Evolutionary conservation across 1,140 invertebrate genomes (phyloP).

Genomic region (Drosophila lowei): DNA sequence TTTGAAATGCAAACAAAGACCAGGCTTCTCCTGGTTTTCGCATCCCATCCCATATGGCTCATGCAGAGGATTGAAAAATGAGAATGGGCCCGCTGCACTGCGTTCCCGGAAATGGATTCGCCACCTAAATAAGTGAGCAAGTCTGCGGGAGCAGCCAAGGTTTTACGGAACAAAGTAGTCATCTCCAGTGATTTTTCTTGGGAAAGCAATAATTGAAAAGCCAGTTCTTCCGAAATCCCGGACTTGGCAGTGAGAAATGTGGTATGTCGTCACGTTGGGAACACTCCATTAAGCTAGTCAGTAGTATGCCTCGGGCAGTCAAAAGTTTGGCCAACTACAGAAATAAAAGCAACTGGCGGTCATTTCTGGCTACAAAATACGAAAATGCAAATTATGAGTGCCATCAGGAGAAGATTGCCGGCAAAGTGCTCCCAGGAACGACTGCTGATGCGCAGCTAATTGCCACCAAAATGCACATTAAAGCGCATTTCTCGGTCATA

Average conservation of each 20-base stretch:
- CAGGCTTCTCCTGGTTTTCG: slow-evolving; percentile 7
- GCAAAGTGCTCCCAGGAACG: slow-evolving; percentile 34
- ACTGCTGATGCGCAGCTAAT: slow-evolving; percentile 64
- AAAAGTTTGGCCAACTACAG: neutral
- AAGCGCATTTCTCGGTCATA: slow-evolving; percentile 34
- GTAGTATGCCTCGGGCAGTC: too few relatives aligned
- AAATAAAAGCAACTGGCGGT: slow-evolving; percentile 28
- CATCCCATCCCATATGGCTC: too few relatives aligned
- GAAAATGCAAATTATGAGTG: slow-evolving; percentile 26
- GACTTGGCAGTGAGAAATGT: too few relatives aligned
- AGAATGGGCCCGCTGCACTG: too few relatives aligned
- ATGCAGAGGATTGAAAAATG: too few relatives aligned
- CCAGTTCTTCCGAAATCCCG: too few relatives aligned
- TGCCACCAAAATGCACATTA: slow-evolving; percentile 66
- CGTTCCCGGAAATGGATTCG: slow-evolving; percentile 22
- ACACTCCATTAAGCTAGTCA: slow-evolving; percentile 1
- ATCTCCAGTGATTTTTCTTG: too few relatives aligned
- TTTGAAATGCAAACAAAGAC: slow-evolving; percentile 74
- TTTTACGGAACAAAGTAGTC: too few relatives aligned
- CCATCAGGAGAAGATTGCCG: slow-evolving; percentile 43
- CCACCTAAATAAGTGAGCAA: neutral
- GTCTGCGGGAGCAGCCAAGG: neutral
- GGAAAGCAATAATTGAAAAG: too few relatives aligned
- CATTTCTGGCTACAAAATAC: slow-evolving; percentile 23
- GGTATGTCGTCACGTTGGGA: slow-evolving; percentile 1